Evolutionary conservation across 1,140 invertebrate species (phyloP), one percentile per base, ranked within the genome.

Genomic region (Orius laevigatus): DNA sequence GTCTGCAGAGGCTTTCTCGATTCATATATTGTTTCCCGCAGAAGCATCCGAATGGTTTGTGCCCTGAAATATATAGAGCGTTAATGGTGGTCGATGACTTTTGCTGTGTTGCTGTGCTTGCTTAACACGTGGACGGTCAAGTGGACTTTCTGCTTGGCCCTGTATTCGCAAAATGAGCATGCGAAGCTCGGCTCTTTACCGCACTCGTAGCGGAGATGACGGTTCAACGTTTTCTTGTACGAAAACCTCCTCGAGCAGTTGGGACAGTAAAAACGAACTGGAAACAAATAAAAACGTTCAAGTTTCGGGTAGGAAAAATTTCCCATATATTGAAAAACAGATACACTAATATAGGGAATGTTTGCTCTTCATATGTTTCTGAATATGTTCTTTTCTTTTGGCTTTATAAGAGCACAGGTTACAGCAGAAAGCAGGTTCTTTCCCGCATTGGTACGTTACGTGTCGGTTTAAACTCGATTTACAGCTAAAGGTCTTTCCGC

Each of bases 191-290:
- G 63, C 19, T 57, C 56, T 25, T 60, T 61, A 8, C 65, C 64
- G 44, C 67, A 68, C 43, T 68, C 66, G 53, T 65, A 67, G n/a
- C 56, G 60, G 42, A 66, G 58, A 48, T 72, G 70, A 19, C 57
- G 50, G 36, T 52, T 47, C 8, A 58, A 36, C 14, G 69, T 68
- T 39, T 62, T 64, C 34, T 65, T 67, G 50, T 66, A 62, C 2
- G 62, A 59, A 53, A 73, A 74, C 25, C 55, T 58, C 48, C 62
- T 62, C 16, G 61, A 60, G 15, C 66, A 68, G 40, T 61, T 58
- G 11, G 46, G 53, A 48, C 66, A 68, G 36, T 16, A 38, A 38
- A 38, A 12, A 38, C 10, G n/a, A 38, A 12, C 25, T 25, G 25
- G 25, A 25, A 25, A 25, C 3, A 25, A 25, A 25, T 3, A 25